Conservation (phyloP, 2,113 vertebrate species). For the Chamaea fasciata region DNA sequence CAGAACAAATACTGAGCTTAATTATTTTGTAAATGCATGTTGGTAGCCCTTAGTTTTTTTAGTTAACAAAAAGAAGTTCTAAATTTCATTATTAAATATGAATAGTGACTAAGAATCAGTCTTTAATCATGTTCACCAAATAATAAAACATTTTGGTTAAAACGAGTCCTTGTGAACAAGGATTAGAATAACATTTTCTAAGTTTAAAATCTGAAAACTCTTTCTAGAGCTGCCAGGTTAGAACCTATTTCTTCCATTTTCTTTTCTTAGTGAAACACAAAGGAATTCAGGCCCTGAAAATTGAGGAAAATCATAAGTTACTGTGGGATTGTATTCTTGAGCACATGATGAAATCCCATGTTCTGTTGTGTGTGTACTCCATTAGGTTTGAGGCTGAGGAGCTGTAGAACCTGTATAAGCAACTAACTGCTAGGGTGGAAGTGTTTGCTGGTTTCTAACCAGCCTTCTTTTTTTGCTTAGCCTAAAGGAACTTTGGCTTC, state of each 20-base stretch:
- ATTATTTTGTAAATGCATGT: neutral
- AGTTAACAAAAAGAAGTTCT: neutral
- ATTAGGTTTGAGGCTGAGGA: neutral
- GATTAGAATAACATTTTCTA: neutral
- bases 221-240: neutral
- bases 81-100: neutral
- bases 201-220: neutral
- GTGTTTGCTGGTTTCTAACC: neutral
- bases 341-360: rapidly evolving
- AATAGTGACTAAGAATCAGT: neutral
- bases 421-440: neutral
- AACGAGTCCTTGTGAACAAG: neutral
- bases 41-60: neutral
- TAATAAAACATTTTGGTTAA: neutral
- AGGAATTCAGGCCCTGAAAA: neutral
- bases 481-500: neutral
- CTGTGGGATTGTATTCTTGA: neutral
- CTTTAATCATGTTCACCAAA: neutral
- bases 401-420: neutral
- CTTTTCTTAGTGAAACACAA: neutral
- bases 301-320: neutral
- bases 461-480: neutral
- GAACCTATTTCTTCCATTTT: neutral
- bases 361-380: neutral
- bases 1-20: neutral